Base-by-base conservation (phyloP, 2,797 vertebrate genomes). In the Phrynocephalus guinanensis region DNA sequence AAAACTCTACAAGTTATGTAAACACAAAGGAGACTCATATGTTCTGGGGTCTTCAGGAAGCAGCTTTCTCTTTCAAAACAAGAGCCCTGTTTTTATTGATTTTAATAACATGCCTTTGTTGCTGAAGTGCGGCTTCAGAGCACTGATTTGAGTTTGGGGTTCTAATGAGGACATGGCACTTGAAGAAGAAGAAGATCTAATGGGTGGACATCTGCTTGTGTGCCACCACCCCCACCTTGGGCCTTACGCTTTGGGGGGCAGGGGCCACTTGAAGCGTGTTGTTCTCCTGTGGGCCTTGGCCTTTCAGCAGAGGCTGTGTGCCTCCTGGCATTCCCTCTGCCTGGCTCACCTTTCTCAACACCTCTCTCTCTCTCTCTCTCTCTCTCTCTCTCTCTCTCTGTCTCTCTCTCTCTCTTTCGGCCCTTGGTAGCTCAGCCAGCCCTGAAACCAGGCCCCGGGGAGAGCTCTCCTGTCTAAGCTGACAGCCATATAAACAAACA, bases 401-500 rank as follows among this genome's bases (percentile, higher is more conserved):
- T 15, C 38, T 82, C 11, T 56, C 44, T 1, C 8, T 30, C 90
- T 85, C 60, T 78, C 73, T 73, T 82, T 52, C 3, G 1, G 0
- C 82, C 48, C 77, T 60, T 84, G 60, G 82, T 33, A 70, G 83
- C 48, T 66, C 85, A 84, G 72, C 87, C 86, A 44, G 82, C 83
- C 82, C 90, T 89, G 78, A 38, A 86, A 82, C 84, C 73, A 33
- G 80, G 5, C 0, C 80, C 60, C 63, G 60, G 88, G 88, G 60
- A 63, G 91, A 90, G 71, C 71, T 86, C 84, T 86, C 38, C 81
- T 30, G 10, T 77, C 9, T 60, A 33, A 89, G 89, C 91, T 89
- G 93, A 84, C 89, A 48, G 86, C 92, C 73, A 56, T n/a, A 82
- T 88, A 91, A 93, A 91, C 91, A 90, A 89, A 82, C 88, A 30